Evolutionary conservation across 2,888 invertebrate species (phyloP), one percentile per base, ranked within the genome.

Genomic region (Lasioglossum pauxillum): DNA sequence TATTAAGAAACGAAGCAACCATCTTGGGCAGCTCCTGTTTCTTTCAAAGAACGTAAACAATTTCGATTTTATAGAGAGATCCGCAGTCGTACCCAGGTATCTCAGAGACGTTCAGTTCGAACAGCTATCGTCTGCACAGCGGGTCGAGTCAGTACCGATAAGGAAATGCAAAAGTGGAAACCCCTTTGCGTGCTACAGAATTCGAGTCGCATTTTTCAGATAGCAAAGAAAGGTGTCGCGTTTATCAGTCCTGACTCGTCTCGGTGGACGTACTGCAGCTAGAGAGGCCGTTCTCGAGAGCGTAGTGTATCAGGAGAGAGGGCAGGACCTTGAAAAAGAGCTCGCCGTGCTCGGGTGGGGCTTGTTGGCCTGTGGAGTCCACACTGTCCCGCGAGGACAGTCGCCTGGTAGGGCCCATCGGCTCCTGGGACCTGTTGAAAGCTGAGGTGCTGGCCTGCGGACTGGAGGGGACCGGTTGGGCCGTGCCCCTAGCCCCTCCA

Each of bases 321-420:
- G 89, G 84, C 81, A 86, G 90, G 91, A 96, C 96, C 96, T 96
- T 96, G 89, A 96, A 96, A 93, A 96, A 96, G 69, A 96, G 96
- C 89, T 96, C 96, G 91, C 96, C 96, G 93, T 96, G 96, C 76
- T 96, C 96, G 86, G 96, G 96, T 90, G 95, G 95, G 90, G 94
- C 93, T 88, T 91, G 89, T 88, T 91, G 89, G 78, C 82, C 80
- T 57, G 83, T 44, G 64, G 83, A 96, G 95, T 95, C 95, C 95
- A 16, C 92, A 88, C 92, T 92, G 80, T 93, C 92, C 90, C 92
- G 90, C 86, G 93, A 94, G 84, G 92, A 91, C 88, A 92, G 93
- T 80, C 93, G 92, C 60, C 88, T 92, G 78, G 91, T 74, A 77
- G 89, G 89, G 83, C 91, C 90, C 89, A 84, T 82, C 83, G 85